Evolutionary conservation across 2,888 invertebrate genomes (phyloP).

Genomic region (Drosophila quinaria): DNA sequence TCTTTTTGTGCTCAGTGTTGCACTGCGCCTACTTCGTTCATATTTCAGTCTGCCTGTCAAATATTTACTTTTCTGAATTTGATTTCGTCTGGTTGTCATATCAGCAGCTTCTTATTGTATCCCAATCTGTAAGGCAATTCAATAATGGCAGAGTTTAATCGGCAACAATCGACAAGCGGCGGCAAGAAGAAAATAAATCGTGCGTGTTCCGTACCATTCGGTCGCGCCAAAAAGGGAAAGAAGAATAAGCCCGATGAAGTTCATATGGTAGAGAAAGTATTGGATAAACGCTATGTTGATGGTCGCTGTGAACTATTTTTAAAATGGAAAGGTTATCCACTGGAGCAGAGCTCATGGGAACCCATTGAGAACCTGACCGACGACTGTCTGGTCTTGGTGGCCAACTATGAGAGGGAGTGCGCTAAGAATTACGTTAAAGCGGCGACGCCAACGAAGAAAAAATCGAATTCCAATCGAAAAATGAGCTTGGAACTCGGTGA

Average conservation of each 20-base stretch:
- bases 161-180: neutral
- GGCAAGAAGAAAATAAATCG: neutral
- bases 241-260: neutral
- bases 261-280: conserved; percentile 44
- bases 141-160: conserved; percentile 11
- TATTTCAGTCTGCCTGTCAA: neutral
- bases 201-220: neutral
- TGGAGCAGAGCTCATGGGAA: conserved; percentile 51
- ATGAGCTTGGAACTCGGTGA: neutral
- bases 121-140: neutral
- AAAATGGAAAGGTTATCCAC: conserved; percentile 42
- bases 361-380: conserved; percentile 35
- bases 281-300: conserved; percentile 32
- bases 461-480: neutral
- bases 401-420: conserved; percentile 36
- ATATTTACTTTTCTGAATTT: neutral
- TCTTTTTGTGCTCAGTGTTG: neutral
- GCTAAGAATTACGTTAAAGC: neutral
- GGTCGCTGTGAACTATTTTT: conserved; percentile 38
- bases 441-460: neutral
- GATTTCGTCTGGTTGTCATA: neutral
- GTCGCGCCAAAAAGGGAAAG: conserved; percentile 3
- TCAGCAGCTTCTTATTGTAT: neutral
- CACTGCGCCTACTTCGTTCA: neutral
- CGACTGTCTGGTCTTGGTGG: conserved; percentile 29